Percentiles rank a stretch among this genome's conserved stretches.
Conservation (phyloP, 2,888 invertebrate genomes). For the Latheticus oryzae region DNA sequence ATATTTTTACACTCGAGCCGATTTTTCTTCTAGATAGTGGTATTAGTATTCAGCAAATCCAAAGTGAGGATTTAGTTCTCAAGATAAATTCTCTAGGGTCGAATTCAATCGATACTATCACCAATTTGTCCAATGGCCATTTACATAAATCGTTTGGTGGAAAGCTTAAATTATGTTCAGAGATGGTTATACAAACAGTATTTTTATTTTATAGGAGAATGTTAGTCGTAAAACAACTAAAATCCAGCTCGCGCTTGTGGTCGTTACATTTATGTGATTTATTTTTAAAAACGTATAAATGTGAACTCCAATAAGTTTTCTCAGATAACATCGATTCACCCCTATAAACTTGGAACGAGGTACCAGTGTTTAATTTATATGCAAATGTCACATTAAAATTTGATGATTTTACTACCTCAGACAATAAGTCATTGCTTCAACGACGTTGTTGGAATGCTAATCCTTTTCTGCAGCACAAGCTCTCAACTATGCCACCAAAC, state of each 20-base stretch:
- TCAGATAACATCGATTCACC: conserved; percentile 4
- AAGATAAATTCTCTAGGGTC: conserved; percentile 50
- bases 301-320: conserved; percentile 11
- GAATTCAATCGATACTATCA: conserved; percentile 53
- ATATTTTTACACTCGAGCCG: conserved; percentile 23
- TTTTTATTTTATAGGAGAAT: conserved; percentile 24
- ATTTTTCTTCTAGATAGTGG: conserved; percentile 23
- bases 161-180: conserved; percentile 46
- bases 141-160: conserved; percentile 51
- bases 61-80: conserved; percentile 52
- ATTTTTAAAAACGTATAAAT: conserved; percentile 29
- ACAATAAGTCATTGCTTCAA: conserved; percentile 47
- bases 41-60: conserved; percentile 48
- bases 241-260: conserved; percentile 6
- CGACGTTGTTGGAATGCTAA: conserved; percentile 39
- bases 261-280: conserved; percentile 30
- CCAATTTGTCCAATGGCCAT: conserved; percentile 54
- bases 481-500: conserved; percentile 1
- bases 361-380: conserved; percentile 47
- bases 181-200: conserved; percentile 33
- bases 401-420: conserved; percentile 46
- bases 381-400: conserved; percentile 50
- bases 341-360: conserved; percentile 14
- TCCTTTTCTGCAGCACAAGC: conserved; percentile 12
- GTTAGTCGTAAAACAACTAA: conserved; percentile 11